Evolutionary conservation across 2,888 invertebrate species (phyloP), one percentile per base, ranked within the genome.

Genomic region (Diaperis boleti): DNA sequence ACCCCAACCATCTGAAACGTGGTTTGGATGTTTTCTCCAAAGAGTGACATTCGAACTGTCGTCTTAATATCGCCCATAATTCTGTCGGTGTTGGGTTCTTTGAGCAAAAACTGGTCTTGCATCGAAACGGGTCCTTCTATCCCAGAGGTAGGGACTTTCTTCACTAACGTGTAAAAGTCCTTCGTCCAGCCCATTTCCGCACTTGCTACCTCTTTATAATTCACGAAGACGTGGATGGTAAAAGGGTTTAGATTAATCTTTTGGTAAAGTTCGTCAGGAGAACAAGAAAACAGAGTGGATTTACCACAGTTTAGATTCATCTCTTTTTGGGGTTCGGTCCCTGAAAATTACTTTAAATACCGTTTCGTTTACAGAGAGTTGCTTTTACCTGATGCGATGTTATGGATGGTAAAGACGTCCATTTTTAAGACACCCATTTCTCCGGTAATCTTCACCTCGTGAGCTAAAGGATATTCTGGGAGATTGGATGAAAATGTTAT

Each of bases 281-380:
- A 83, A 14, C 82, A 82, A 3, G 85, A 80, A 54, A 87, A 87
- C 13, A 87, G 69, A 70, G 81, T 83, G 0, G 87, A 86, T 81
- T 85, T 85, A 4, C 78, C 87, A 80, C 61, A 82, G 76, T 83
- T 84, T 75, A 75, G 85, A 76, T 44, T 74, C 76, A 76, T 35
- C 8, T 45, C 82, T 76, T 44, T 82, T 17, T 54, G 26, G 7
- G 37, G 10, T 62, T 35, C 52, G 11, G 2, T 22, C 13, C 13
- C 39, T 44, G 26, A 17, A 17, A 57, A 13, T 7, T 7, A 22
- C 31, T 10, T 18, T 26, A n/a, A 26, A 26, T 3, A 26, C 3
- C n/a, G n/a, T n/a, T n/a, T n/a, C n/a, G n/a, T n/a, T n/a, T n/a
- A n/a, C n/a, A n/a, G n/a, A n/a, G n/a, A n/a, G n/a, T n/a, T n/a